Evolutionary conservation across 2,888 invertebrate species (phyloP).

Genomic region (Rapana venosa): DNA sequence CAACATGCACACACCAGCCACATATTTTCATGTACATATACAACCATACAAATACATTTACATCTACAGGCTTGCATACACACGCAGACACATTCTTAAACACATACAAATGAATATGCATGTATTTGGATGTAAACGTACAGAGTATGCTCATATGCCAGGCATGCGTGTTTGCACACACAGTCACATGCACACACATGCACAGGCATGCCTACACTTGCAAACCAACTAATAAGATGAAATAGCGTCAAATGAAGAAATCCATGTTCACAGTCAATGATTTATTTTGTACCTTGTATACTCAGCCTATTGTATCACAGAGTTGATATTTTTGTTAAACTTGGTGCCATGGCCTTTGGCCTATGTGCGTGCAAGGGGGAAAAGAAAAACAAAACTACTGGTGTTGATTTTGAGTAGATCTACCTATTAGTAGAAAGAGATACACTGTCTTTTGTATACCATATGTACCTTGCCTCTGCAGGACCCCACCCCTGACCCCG

Average conservation of each 20-base stretch:
- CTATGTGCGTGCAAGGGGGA: too few species aligned
- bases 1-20: neutral
- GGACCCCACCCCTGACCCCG: constrained; percentile 49
- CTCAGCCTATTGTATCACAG: too few species aligned
- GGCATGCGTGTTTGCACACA: neutral
- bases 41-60: neutral
- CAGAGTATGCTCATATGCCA: too few species aligned
- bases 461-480: constrained; percentile 36
- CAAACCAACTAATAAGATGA: too few species aligned
- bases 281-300: too few species aligned
- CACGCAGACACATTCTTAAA: neutral
- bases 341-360: too few species aligned
- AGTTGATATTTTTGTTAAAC: too few species aligned
- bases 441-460: neutral
- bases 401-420: neutral
- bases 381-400: neutral
- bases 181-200: neutral
- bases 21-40: neutral
- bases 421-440: neutral
- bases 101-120: too few species aligned
- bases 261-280: too few species aligned
- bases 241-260: too few species aligned
- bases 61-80: neutral
- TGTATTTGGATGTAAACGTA: too few species aligned
- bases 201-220: neutral